Base-by-base conservation (phyloP, 1,140 invertebrate genomes). In the Bradysia coprophila region DNA sequence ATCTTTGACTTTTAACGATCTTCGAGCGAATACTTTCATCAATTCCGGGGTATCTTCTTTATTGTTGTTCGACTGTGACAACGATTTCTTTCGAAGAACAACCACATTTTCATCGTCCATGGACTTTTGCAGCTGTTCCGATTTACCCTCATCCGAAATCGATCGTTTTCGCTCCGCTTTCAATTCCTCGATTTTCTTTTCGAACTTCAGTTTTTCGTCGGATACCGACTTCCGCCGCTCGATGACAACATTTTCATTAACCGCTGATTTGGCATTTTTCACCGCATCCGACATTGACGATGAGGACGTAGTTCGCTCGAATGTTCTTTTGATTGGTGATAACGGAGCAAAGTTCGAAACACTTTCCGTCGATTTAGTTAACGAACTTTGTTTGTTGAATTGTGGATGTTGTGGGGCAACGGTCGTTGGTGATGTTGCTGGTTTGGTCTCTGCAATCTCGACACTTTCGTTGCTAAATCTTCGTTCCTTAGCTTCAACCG, bases 21-120 rank as follows among this genome's bases (percentile, higher is more conserved):
- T 60, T 31, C 81, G 60, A 0, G 79, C 79, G 54, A 84, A 84
- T 0, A 84, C 81, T 63, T 82, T 81, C 67, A 83, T 75, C 20
- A 84, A 55, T 55, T 84, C 81, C 0, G 78, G 78, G 55, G 79
- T 76, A 41, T 78, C 75, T 43, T 70, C 67, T 41, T 52, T 57
- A 21, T 59, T 64, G 19, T 60, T 63, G 16, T 6, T 18, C 18
- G 10, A 20, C 5, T 4, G 18, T 20, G 6, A 28, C 32, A 56
- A 63, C 42, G 58, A 74, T 62, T 67, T 76, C 57, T 59, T 73
- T 52, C 56, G 66, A 57, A 67, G 58, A 55, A 66, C 68, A 47
- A 65, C 67, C 31, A 59, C 36, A 42, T 42, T 32, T 43, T 43
- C 20, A 41, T 19, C 38, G 36, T 43, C 53, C 51, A 21, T 44